A percentile compares a stretch with the other conserved stretches of the same genome.
Conservation (phyloP, 2,113 vertebrate genomes). For the Strigops habroptila region DNA sequence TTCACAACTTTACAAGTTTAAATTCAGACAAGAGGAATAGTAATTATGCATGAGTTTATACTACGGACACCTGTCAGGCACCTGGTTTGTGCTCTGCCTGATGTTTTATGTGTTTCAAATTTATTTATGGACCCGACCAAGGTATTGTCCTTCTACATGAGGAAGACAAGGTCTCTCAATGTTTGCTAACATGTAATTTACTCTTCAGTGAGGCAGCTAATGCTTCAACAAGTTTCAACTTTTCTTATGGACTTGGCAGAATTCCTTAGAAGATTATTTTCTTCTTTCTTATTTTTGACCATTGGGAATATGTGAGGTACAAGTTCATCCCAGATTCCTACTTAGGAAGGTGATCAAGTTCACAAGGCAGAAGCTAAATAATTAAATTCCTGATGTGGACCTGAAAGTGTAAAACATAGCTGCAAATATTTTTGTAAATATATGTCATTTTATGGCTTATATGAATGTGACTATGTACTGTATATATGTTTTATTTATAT, state of each 20-base stretch:
- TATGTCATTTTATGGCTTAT: conserved; percentile 26
- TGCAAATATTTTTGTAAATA: conserved; percentile 72
- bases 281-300: neutral
- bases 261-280: neutral
- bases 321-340: neutral
- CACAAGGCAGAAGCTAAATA: neutral
- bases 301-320: neutral
- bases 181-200: neutral
- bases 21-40: neutral
- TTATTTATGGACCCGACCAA: neutral
- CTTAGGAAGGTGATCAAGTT: neutral
- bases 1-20: neutral
- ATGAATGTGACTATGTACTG: conserved; percentile 55
- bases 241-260: neutral
- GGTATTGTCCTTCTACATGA: neutral
- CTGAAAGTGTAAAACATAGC: neutral
- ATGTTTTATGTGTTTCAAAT: neutral
- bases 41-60: neutral
- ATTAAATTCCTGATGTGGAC: neutral
- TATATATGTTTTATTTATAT: conserved; percentile 76
- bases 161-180: neutral
- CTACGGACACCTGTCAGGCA: neutral
- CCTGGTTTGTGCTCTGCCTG: neutral
- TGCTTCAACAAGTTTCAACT: neutral
- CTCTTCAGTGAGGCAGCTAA: neutral